Base-by-base conservation (phyloP, 30 jellyfish, hydroid and myxozoan genomes). In the Cassiopea andromeda region DNA sequence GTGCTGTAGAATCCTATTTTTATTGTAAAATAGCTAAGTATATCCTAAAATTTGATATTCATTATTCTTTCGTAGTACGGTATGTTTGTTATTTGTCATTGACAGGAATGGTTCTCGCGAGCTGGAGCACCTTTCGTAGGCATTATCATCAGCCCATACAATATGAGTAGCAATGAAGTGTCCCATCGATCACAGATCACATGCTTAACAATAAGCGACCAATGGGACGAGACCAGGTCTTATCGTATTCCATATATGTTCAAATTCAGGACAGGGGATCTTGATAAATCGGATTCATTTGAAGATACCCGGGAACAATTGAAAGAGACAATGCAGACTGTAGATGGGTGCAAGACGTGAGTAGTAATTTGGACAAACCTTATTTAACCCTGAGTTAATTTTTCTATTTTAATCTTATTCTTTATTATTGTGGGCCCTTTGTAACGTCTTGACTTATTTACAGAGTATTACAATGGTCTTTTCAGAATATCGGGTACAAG, bases 91-190 rank as follows among this genome's bases (percentile, higher is more conserved):
- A n/a, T n/a, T n/a, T n/a, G n/a, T n/a, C n/a, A n/a, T n/a, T n/a
- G n/a, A n/a, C n/a, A n/a, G 97, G 93, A 92, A 73, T 92, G 97
- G 97, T 92, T 92, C 73, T 92, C 97, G 8, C 72, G 95, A 27
- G 97, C 88, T 78, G 97, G 97, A 6, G 93, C 91, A 2, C 97
- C 97, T 1, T 92, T 92, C 82, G 91, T 92, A 78, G 97, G 97
- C 75, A 85, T 92, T 80, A 92, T 92, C 78, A 85, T 92, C 84
- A 92, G 97, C 73, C 97, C 97, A 46, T 92, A 82, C 87, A 80
- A 85, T 83, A 64, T 60, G 85, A 80, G 91, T 80, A 70, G 66
- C 80, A 72, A 57, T 73, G 90, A 85, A 61, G 87, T 61, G 50
- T 89, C 92, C 2, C 97, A 82, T 57, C 73, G 77, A 66, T 92